phyloP scores from a whole-genome alignment of 2,797 vertebrate genomes.

The Mus minutoides region DNA sequence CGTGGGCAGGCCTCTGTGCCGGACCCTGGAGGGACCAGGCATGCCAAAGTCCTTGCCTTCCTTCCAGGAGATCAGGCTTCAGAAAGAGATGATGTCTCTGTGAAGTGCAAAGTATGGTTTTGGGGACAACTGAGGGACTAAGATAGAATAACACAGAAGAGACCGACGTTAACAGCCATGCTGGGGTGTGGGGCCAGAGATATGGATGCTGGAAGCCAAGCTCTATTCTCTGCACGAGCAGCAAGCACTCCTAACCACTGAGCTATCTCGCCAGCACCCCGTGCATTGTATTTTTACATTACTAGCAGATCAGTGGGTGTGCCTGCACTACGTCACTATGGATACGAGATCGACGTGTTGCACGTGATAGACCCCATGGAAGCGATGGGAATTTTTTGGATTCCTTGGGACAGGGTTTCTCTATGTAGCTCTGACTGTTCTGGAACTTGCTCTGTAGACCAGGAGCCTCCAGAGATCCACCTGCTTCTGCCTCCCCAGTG shows the following conservation, averaged over 20 bases:
- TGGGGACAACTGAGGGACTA: background rate
- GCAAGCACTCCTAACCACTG: background rate
- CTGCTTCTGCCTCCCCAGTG: background rate
- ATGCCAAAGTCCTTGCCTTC: too few relatives aligned
- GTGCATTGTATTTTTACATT: background rate
- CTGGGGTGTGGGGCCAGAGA: background rate
- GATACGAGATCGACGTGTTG: too few relatives aligned
- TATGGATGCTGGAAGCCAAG: background rate
- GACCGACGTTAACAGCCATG: background rate
- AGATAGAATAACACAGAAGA: background rate
- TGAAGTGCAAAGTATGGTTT: background rate
- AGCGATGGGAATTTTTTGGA: background rate
- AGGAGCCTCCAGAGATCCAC: background rate
- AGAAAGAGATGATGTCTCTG: background rate
- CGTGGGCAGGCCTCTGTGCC: background rate
- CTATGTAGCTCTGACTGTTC: background rate
- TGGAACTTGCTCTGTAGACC: background rate
- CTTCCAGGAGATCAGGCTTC: background rate
- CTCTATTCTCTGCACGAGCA: background rate
- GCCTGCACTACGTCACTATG: background rate
- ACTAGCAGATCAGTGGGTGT: background rate
- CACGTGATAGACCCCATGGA: too few relatives aligned
- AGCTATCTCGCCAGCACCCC: background rate
- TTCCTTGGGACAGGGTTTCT: background rate
- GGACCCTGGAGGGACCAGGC: background rate